Evolutionary conservation across 2,113 vertebrate species (phyloP).

Genomic region (Callionymus lyra): DNA sequence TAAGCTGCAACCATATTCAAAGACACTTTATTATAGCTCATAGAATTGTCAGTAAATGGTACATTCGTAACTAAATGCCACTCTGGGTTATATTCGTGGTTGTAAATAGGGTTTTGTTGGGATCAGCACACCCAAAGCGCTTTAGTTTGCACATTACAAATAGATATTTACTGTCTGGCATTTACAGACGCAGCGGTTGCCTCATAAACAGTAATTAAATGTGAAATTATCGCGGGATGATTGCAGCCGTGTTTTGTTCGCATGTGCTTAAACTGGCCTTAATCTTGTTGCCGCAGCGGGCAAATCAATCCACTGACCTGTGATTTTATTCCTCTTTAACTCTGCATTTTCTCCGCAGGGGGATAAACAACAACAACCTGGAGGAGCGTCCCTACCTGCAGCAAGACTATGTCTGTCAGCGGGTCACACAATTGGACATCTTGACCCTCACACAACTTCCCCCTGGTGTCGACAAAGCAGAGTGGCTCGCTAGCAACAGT

Average conservation of each 20-base stretch:
- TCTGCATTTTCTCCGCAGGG: constrained; percentile 35
- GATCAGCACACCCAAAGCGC: background rate
- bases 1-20: too few relatives aligned
- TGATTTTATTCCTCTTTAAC: constrained; percentile 36
- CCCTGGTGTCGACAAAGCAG: constrained; percentile 58
- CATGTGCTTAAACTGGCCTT: constrained; percentile 9
- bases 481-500: constrained; percentile 74
- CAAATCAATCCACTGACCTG: constrained; percentile 35
- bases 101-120: too few relatives aligned
- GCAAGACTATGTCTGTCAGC: constrained; percentile 51
- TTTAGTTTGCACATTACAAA: background rate
- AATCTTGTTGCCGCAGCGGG: constrained; percentile 42
- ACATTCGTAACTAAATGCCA: too few relatives aligned
- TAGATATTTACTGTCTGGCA: background rate
- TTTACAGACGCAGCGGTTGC: constrained; percentile 14
- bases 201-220: constrained; percentile 39
- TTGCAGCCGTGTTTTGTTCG: constrained; percentile 12
- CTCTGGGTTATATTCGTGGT: too few relatives aligned
- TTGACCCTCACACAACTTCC: constrained; percentile 51
- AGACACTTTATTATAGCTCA: too few relatives aligned
- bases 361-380: constrained; percentile 68
- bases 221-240: constrained; percentile 22
- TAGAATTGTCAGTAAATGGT: too few relatives aligned
- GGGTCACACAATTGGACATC: constrained; percentile 51
- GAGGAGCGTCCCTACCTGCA: constrained; percentile 63